These are phyloP conservation scores for Trachymyrmex cornetzi DNA, from an alignment of 1,140 invertebrate species.

Conservation along the genomic window DNA sequence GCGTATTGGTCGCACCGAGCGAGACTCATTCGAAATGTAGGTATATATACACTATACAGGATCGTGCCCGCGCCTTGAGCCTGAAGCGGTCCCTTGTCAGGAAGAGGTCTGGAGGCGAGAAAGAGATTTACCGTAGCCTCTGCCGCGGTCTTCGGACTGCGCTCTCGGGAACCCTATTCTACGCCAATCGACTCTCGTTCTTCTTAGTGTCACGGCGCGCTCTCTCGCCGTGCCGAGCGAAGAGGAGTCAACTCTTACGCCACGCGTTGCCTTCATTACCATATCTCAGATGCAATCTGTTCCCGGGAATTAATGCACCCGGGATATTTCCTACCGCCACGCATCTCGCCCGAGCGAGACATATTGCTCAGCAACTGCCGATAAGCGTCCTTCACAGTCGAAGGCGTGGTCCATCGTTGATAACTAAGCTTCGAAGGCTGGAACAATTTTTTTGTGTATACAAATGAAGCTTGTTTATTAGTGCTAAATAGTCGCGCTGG, in stretches of 20 bases:
- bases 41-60: constrained; percentile 61
- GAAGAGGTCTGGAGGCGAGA: constrained; percentile 83
- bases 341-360: constrained; percentile 74
- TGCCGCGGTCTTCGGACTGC: constrained; percentile 68
- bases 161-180: constrained; percentile 80
- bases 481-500: background rate
- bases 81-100: constrained; percentile 73
- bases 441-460: background rate
- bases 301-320: constrained; percentile 84
- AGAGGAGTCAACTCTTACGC: constrained; percentile 83
- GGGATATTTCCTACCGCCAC: constrained; percentile 82
- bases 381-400: constrained; percentile 12
- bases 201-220: constrained; percentile 84
- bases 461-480: background rate
- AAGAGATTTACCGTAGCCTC: constrained; percentile 84
- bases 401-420: constrained; percentile 42
- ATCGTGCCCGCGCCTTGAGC: constrained; percentile 69
- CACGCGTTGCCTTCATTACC: constrained; percentile 86
- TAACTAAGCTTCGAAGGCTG: background rate
- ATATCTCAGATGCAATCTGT: constrained; percentile 86
- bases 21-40: constrained; percentile 50
- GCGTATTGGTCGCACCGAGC: constrained; percentile 18
- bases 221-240: constrained; percentile 70
- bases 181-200: constrained; percentile 84
- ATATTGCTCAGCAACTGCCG: constrained; percentile 44